Conservation (phyloP, 1,140 invertebrate species). For the Paraescarpia echinospica region DNA sequence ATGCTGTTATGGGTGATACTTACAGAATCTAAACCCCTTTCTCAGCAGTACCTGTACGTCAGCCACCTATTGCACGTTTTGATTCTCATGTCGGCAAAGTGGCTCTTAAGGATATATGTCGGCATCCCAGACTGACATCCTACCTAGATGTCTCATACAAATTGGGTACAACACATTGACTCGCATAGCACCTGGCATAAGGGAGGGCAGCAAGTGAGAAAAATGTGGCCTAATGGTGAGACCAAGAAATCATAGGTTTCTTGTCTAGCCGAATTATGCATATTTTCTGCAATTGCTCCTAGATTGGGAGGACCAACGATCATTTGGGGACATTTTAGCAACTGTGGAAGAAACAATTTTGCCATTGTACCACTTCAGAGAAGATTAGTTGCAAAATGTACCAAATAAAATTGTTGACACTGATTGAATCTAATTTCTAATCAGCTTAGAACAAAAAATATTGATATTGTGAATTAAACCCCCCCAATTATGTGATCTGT, state of each 20-base stretch:
- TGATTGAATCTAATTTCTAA: no score
- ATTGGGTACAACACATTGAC: background rate
- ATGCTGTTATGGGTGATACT: background rate
- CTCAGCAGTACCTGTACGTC: background rate
- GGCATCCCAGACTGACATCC: background rate
- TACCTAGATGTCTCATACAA: background rate
- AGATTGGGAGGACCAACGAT: no score
- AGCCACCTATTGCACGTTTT: background rate
- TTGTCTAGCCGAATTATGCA: background rate
- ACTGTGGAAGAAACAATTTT: no score
- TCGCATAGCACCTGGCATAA: background rate
- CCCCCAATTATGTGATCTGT: no score
- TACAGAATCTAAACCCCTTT: background rate
- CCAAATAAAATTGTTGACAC: no score
- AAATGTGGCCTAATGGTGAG: background rate
- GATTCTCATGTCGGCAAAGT: background rate
- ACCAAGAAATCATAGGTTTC: background rate
- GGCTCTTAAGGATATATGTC: background rate
- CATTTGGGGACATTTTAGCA: no score
- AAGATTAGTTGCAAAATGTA: no score
- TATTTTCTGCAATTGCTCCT: no score
- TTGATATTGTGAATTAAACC: no score
- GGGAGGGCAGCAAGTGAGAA: background rate
- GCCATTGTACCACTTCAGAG: no score
- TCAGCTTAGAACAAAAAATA: no score